Evolutionary conservation across 2,113 vertebrate genomes (phyloP).

Genomic region (Ammodytes dubius): DNA sequence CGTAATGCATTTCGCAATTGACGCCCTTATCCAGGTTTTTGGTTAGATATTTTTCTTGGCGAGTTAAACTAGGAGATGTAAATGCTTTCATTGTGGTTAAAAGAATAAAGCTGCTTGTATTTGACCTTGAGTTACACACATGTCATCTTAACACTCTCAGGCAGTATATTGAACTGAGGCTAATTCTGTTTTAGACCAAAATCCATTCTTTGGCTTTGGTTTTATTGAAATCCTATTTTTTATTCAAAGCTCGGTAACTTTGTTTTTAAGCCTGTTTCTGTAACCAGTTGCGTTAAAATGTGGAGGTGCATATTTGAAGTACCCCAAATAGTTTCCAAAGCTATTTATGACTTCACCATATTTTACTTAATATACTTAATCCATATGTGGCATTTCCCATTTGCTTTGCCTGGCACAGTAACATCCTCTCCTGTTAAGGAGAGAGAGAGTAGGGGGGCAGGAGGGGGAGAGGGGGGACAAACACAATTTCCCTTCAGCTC

Average conservation of each 20-base stretch:
- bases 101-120: constrained; percentile 8
- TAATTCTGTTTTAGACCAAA: neutral
- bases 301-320: neutral
- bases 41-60: constrained; percentile 62
- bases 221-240: neutral
- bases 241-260: neutral
- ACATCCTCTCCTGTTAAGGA: constrained; percentile 52
- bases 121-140: constrained; percentile 17
- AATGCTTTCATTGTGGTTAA: constrained; percentile 35
- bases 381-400: constrained; percentile 43
- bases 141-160: neutral
- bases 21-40: constrained; percentile 48
- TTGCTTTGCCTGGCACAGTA: constrained; percentile 39
- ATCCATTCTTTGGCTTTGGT: neutral
- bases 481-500: constrained; percentile 84
- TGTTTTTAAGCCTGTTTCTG: neutral
- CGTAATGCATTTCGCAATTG: constrained; percentile 63
- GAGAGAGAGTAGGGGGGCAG: neutral
- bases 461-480: constrained; percentile 51
- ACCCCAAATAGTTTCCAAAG: neutral
- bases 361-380: constrained; percentile 14
- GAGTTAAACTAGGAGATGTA: constrained; percentile 42
- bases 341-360: neutral
- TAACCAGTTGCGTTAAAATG: neutral
- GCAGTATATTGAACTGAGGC: neutral